Conservation (phyloP, 1,140 invertebrate species). For the Meloidogyne hapla region DNA sequence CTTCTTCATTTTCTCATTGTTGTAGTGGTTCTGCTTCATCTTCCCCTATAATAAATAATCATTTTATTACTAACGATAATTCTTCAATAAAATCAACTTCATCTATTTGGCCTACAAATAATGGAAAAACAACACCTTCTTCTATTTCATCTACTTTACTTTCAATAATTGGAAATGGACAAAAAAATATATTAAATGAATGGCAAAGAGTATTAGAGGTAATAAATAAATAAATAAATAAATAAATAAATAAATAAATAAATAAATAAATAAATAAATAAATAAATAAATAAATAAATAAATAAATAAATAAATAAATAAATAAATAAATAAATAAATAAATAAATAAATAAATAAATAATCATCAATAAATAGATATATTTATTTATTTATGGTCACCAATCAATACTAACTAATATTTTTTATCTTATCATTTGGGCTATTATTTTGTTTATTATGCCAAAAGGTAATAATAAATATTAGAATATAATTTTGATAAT, state of each 20-base stretch:
- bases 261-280: too few species aligned
- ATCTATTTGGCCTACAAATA: background rate
- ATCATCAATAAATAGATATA: too few species aligned
- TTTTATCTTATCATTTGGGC: background rate
- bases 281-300: too few species aligned
- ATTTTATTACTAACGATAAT: background rate
- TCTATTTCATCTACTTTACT: constrained; percentile 5
- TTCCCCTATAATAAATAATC: background rate
- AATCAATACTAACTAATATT: background rate
- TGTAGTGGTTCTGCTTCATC: background rate
- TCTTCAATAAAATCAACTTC: background rate
- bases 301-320: too few species aligned
- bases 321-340: too few species aligned
- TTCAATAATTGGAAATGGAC: constrained; percentile 2
- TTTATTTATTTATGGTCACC: background rate
- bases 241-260: too few species aligned
- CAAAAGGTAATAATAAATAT: background rate
- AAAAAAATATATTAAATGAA: background rate
- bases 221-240: too few species aligned
- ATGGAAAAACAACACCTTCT: background rate
- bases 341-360: too few species aligned
- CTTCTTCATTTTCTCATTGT: background rate
- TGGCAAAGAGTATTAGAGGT: background rate
- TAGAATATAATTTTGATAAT: background rate
- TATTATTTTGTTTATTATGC: background rate